Percentiles rank a stretch among this genome's conserved stretches.
Evolutionary conservation across 1,140 invertebrate genomes (phyloP).

Genomic region (Caenorhabditis inopinata): DNA sequence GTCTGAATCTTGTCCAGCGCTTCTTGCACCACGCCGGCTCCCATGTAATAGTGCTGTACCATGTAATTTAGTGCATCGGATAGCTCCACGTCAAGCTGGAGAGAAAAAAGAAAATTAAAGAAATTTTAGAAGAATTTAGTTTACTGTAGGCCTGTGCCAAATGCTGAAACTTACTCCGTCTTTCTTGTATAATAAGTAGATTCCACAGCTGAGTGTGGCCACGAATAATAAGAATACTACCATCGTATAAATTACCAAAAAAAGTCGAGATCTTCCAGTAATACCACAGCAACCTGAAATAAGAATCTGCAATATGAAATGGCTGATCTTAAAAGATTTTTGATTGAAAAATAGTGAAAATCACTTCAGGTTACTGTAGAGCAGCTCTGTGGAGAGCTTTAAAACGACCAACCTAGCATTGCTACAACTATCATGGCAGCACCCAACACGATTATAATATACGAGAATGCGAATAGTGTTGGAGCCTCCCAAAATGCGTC

Average conservation of each 20-base stretch:
- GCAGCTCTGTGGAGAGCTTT: background rate
- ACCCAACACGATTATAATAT: slow-evolving; percentile 63
- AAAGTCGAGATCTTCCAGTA: slow-evolving; percentile 48
- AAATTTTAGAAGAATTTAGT: background rate
- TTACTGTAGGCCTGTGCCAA: background rate
- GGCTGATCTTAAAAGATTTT: background rate
- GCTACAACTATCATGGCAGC: slow-evolving; percentile 61
- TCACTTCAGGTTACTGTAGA: background rate
- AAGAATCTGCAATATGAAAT: too few species aligned
- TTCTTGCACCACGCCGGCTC: slow-evolving; percentile 62
- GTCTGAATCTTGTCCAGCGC: slow-evolving; percentile 61
- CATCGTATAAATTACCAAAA: slow-evolving; percentile 58
- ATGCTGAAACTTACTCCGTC: slow-evolving; percentile 52
- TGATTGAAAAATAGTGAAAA: too few species aligned
- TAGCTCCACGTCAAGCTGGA: slow-evolving; percentile 63
- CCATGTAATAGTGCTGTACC: slow-evolving; percentile 66
- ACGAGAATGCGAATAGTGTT: slow-evolving; percentile 62
- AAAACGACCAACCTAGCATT: slow-evolving; percentile 51
- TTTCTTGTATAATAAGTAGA: slow-evolving; percentile 62
- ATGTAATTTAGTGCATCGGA: slow-evolving; percentile 65
- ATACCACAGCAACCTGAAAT: slow-evolving; percentile 59
- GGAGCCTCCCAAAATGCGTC: slow-evolving; percentile 66
- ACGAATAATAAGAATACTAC: slow-evolving; percentile 57
- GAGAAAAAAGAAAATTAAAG: background rate
- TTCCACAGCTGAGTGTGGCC: slow-evolving; percentile 56